Percentiles rank a stretch among this genome's conserved stretches.
Evolutionary conservation across 2,797 vertebrate species (phyloP).

Genomic region (Pseudotriccus pelzelni): DNA sequence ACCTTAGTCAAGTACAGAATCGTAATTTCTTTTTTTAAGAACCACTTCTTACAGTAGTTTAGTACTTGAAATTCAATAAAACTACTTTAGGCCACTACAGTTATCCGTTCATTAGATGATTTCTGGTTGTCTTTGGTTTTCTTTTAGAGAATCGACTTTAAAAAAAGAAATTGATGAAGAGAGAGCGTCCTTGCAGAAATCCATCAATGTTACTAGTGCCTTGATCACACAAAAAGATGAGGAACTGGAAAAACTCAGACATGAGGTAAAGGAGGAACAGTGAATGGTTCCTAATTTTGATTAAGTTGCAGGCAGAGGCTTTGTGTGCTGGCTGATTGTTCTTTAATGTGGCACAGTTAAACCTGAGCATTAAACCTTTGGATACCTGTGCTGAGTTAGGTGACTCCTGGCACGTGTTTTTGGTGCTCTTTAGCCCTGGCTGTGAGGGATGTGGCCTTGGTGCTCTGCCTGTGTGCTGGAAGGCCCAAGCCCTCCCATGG

Average conservation of each 20-base stretch:
- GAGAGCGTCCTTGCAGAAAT: conserved; percentile 86
- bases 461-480: not conserved
- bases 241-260: conserved; percentile 90
- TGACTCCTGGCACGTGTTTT: not conserved
- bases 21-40: conserved; percentile 16
- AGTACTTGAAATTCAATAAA: not conserved
- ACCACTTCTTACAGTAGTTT: not conserved
- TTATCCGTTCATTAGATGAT: conserved; percentile 22
- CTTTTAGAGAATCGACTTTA: conserved; percentile 84
- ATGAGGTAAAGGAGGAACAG: conserved; percentile 80
- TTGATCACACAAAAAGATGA: conserved; percentile 88
- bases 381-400: not conserved
- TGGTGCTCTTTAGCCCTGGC: not conserved
- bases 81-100: not conserved
- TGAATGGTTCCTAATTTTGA: not conserved
- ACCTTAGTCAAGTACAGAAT: not conserved
- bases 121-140: conserved; percentile 68
- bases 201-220: conserved; percentile 83
- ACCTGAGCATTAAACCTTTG: not conserved
- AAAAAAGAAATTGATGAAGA: conserved; percentile 88
- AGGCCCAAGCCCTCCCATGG: not conserved
- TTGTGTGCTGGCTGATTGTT: not conserved
- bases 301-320: not conserved
- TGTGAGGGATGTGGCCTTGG: not conserved
- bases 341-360: not conserved